Evolutionary conservation across 2,797 vertebrate species (phyloP).

Genomic region (Microtus californicus): DNA sequence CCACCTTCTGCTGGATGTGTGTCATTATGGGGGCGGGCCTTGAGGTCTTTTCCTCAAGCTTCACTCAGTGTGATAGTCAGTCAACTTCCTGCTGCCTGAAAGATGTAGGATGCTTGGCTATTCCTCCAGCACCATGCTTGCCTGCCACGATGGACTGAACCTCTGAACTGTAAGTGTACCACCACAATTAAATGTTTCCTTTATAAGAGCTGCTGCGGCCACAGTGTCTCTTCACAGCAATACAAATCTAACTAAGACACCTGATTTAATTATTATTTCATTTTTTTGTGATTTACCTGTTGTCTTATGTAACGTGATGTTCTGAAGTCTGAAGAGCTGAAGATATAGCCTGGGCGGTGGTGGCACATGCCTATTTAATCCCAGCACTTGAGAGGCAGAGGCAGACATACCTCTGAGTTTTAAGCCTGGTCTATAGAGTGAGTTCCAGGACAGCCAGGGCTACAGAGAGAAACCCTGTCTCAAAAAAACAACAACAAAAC

Average conservation of each 20-base stretch:
- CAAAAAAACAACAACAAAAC: neutral
- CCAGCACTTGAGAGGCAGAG: neutral
- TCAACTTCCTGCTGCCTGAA: neutral
- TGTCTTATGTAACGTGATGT: neutral
- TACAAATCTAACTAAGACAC: neutral
- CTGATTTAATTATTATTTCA: conserved; percentile 32
- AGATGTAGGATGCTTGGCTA: neutral
- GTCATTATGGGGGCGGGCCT: neutral
- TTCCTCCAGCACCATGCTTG: neutral
- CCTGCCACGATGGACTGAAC: neutral
- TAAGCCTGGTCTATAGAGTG: neutral
- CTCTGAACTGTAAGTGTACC: neutral
- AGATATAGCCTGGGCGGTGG: neutral
- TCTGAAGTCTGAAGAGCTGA: neutral
- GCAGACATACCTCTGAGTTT: neutral
- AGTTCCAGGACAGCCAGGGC: neutral
- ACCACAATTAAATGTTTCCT: neutral
- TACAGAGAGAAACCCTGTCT: neutral
- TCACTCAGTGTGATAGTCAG: neutral
- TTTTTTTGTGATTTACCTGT: conserved; percentile 38
- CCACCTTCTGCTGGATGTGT: neutral
- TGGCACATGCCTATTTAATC: neutral
- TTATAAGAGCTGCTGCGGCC: neutral
- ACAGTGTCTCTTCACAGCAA: neutral
- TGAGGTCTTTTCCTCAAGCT: neutral